Evolutionary conservation across 1,140 invertebrate species (phyloP).

Genomic region (Gryon sp.): DNA sequence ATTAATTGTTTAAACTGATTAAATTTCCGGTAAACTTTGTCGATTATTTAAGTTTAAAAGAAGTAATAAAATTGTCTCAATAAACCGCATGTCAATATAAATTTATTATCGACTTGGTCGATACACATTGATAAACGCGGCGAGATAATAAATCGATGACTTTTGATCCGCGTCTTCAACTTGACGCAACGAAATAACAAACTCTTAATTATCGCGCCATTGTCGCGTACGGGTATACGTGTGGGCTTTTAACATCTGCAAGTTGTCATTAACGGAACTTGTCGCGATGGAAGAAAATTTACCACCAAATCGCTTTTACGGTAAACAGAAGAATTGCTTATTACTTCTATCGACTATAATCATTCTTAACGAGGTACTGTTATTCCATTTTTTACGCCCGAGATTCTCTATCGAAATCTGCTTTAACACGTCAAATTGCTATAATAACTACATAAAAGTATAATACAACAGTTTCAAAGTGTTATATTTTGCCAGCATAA

Average conservation of each 20-base stretch:
- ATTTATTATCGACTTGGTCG: constrained; percentile 24
- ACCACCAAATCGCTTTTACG: constrained; percentile 45
- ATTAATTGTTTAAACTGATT: too few species aligned
- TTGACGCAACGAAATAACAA: constrained; percentile 13
- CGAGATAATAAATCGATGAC: constrained; percentile 43
- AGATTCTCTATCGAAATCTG: too few species aligned
- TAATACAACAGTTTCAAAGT: too few species aligned
- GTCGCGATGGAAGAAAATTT: constrained; percentile 38
- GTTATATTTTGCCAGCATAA: too few species aligned
- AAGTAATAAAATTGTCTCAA: constrained; percentile 4
- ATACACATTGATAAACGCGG: constrained; percentile 48
- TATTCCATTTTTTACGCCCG: too few species aligned
- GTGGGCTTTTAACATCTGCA: constrained; percentile 24
- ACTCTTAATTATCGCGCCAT: constrained; percentile 20
- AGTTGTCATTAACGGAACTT: constrained; percentile 47
- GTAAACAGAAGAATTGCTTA: constrained; percentile 44
- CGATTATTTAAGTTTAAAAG: neutral
- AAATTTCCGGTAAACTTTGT: constrained; percentile 3
- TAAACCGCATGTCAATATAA: constrained; percentile 3
- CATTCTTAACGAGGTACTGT: constrained; percentile 28
- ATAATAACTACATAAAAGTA: too few species aligned
- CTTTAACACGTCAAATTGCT: too few species aligned
- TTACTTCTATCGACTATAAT: constrained; percentile 21
- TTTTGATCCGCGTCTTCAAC: constrained; percentile 37
- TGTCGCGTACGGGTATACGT: constrained; percentile 12